Evolutionary conservation across 2,888 invertebrate species (phyloP).

Genomic region (Thera obeliscata): DNA sequence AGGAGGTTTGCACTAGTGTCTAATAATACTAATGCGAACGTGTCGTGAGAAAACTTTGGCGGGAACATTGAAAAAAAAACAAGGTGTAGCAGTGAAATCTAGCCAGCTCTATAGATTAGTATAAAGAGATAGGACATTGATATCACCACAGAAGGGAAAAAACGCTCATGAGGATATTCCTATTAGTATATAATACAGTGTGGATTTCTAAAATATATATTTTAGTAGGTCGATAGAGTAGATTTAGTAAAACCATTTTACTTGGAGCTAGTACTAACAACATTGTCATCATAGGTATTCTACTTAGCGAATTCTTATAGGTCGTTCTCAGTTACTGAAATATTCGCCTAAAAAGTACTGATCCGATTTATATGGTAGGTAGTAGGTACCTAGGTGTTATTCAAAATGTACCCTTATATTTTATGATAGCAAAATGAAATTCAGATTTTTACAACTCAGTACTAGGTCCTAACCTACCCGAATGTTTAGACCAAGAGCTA

Average conservation of each 20-base stretch:
- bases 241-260: not conserved
- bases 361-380: not conserved
- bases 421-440: not conserved
- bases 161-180: no score
- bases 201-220: not conserved
- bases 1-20: no score
- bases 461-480: not conserved
- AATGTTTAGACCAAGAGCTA: not conserved
- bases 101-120: no score
- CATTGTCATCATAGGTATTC: no score
- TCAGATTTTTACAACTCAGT: not conserved
- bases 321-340: not conserved
- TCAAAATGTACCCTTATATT: not conserved
- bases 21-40: no score
- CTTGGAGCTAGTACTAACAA: not conserved
- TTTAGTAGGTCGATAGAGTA: not conserved
- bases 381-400: not conserved
- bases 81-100: not conserved
- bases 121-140: not conserved
- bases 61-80: no score
- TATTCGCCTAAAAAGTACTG: slow-evolving; percentile 2
- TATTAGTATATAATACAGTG: not conserved
- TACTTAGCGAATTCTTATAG: not conserved
- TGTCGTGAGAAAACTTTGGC: no score
- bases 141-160: not conserved